Evolutionary conservation across 2,113 vertebrate genomes (phyloP), one percentile per base, ranked within the genome.

Genomic region (Tetrao urogallus): DNA sequence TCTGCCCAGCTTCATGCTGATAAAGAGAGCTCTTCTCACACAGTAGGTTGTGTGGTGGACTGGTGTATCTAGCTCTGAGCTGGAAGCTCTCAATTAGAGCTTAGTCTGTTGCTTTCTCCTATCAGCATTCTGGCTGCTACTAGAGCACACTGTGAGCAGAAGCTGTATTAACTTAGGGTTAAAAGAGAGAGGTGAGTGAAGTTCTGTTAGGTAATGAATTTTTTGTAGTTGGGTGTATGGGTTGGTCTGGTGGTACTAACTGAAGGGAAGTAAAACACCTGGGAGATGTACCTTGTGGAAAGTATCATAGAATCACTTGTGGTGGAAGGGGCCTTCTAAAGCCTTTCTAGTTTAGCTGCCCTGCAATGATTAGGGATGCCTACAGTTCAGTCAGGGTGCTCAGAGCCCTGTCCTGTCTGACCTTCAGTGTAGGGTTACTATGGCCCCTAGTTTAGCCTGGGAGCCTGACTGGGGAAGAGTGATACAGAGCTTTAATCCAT

Each of bases 51-150:
- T 10, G 21, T 21, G 21, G 48, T 10, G 45, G 47, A 10, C 9
- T 50, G 0, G 48, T 38, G 6, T 0, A 4, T 1, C 7, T 1
- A 1, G 34, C 54, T 27, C 36, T 10, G 24, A 36, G 22, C 5
- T 16, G 75, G 54, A 1, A 34, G 30, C 30, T 13, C 4, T 70
- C 36, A 47, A 4, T 27, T 60, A 43, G 43, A 30, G 36, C 45
- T 11, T 10, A 22, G 17, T 28, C 40, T 60, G 32, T 27, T 4
- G 1, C 40, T 50, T 58, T 34, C 24, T 69, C 63, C 32, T 3
- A 0, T 4, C 43, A 47, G 79, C 28, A 18, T 65, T 93, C 30
- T 47, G 40, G 63, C 57, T 27, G 7, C 43, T 8, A 1, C 13
- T 14, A 54, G 20, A 56, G 71, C 57, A n/a, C 11, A 4, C 24